Evolutionary conservation across 1,140 invertebrate genomes (phyloP).

Genomic region (Diorhabda sublineata): DNA sequence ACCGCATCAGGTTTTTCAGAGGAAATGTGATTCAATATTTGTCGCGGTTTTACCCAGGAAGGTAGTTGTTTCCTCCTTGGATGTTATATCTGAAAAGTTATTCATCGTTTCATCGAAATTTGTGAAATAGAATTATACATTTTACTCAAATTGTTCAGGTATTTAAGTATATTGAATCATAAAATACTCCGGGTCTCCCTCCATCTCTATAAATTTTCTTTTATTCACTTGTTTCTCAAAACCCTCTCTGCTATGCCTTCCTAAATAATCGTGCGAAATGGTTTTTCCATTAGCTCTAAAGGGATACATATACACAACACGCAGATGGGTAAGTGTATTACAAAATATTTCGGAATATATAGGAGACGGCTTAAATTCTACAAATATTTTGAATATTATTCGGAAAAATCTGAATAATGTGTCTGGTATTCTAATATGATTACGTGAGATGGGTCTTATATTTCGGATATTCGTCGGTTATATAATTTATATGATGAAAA

Average conservation of each 20-base stretch:
- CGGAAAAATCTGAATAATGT: constrained; percentile 2
- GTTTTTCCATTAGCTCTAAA: neutral
- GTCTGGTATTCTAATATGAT: neutral
- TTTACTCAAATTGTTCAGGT: no score
- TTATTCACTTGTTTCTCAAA: constrained; percentile 1
- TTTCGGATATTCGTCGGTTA: no score
- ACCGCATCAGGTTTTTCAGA: neutral
- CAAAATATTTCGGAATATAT: constrained; percentile 1
- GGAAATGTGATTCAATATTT: no score
- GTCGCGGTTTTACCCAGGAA: no score
- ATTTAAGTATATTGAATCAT: no score
- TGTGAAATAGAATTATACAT: no score
- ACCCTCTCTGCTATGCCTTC: neutral
- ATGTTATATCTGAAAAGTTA: no score
- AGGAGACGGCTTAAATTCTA: neutral
- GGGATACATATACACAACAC: neutral
- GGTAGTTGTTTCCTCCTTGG: no score
- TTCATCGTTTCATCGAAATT: no score
- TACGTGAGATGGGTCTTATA: neutral
- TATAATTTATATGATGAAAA: no score
- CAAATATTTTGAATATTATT: constrained; percentile 3
- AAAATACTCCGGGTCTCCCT: no score
- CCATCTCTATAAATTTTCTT: neutral
- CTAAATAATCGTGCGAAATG: constrained; percentile 2
- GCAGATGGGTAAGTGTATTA: constrained; percentile 2